A percentile compares a stretch with the other conserved stretches of the same genome.
These are phyloP conservation scores for Coptodon rendalli DNA, from an alignment of 2,113 vertebrate genomes.

Conservation along the genomic window DNA sequence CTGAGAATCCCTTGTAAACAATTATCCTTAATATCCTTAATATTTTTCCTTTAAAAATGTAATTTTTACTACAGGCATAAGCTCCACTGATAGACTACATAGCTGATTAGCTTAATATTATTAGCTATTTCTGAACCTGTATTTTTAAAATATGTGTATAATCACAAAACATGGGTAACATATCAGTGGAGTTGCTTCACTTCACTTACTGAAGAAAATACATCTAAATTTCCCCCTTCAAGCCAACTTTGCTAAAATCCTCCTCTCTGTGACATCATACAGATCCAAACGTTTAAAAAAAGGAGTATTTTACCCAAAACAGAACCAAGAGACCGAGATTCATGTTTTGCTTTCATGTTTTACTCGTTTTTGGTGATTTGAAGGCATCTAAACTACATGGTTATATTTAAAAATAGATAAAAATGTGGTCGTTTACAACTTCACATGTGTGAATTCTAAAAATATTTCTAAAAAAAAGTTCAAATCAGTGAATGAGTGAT, in stretches of 20 bases:
- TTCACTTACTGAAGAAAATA: neutral
- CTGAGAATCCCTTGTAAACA: neutral
- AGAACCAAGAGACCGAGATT: fast-evolving
- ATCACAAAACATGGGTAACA: neutral
- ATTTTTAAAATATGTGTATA: neutral
- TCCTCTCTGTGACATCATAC: neutral
- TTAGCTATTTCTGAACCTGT: neutral
- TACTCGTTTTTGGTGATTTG: neutral
- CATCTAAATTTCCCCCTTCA: neutral
- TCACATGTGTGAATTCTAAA: neutral
- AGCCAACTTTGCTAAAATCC: neutral
- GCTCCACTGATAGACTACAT: neutral
- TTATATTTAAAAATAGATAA: neutral
- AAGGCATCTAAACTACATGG: neutral
- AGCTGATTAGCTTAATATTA: neutral
- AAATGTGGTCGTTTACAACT: neutral
- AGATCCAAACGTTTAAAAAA: neutral
- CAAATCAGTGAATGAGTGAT: neutral
- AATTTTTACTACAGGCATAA: neutral
- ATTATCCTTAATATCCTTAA: neutral
- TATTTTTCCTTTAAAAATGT: neutral
- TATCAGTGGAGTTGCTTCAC: no score
- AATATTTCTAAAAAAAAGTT: neutral
- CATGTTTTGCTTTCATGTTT: neutral
- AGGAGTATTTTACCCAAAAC: neutral